phyloP scores from a whole-genome alignment of 2,888 invertebrate species.

The Ormia ochracea region DNA sequence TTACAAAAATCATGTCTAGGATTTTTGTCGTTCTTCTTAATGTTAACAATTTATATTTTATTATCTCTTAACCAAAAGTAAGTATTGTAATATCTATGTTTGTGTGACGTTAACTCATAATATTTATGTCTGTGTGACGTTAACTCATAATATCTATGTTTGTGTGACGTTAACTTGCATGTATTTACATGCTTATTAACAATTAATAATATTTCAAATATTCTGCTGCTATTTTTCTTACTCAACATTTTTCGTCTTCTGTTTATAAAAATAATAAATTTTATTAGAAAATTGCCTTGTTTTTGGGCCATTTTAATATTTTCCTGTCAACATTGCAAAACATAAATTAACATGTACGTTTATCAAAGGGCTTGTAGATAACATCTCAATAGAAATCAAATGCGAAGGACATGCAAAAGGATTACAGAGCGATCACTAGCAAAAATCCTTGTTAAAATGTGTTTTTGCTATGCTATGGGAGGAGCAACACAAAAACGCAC shows the following conservation, averaged over 20 bases:
- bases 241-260: background rate
- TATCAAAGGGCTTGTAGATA: constrained; percentile 38
- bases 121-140: too few relatives aligned
- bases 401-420: constrained; percentile 41
- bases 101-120: too few relatives aligned
- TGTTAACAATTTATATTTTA: too few relatives aligned
- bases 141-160: too few relatives aligned
- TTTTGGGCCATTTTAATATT: background rate
- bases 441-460: constrained; percentile 10
- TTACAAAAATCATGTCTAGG: too few relatives aligned
- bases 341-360: constrained; percentile 36
- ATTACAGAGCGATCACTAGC: constrained; percentile 15
- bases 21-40: too few relatives aligned
- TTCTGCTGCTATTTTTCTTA: background rate
- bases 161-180: too few relatives aligned
- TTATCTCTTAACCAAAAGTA: too few relatives aligned
- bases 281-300: constrained; percentile 29
- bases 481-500: too few relatives aligned
- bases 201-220: constrained; percentile 6
- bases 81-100: too few relatives aligned
- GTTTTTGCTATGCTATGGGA: too few relatives aligned
- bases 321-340: constrained; percentile 1
- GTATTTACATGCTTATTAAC: constrained; percentile 15
- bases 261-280: constrained; percentile 31
- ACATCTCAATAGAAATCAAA: constrained; percentile 53